phyloP scores from a whole-genome alignment of 1,140 invertebrate genomes.

The Phymastichus coffea region DNA sequence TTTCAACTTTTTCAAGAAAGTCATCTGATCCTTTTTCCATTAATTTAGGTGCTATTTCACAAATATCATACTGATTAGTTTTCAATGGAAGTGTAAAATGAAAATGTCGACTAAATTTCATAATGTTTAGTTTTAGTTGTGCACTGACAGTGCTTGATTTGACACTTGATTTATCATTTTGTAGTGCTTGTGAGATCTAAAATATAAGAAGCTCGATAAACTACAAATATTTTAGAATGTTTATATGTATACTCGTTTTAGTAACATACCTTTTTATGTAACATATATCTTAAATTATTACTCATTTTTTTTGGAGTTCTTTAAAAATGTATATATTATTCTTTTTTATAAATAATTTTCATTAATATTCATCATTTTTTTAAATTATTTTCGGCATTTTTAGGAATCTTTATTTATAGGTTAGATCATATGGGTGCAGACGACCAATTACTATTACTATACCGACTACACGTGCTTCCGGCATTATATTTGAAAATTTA shows the following conservation, averaged over 20 bases:
- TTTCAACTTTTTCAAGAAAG: conserved; percentile 29
- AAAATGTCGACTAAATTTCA: conserved; percentile 30
- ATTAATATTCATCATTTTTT: too few species aligned
- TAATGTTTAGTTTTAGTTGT: conserved; percentile 28
- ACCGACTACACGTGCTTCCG: conserved; percentile 1
- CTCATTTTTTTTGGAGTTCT: conserved; percentile 36
- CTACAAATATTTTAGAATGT: too few species aligned
- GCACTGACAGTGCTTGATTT: conserved; percentile 16
- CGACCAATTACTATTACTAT: too few species aligned
- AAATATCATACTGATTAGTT: conserved; percentile 33
- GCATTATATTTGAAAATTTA: too few species aligned
- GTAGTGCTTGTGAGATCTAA: conserved; percentile 31
- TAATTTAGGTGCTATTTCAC: conserved; percentile 25
- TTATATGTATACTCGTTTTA: too few species aligned
- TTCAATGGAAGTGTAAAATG: conserved; percentile 36
- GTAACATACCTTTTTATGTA: conserved; percentile 34
- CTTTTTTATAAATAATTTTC: too few species aligned
- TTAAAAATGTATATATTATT: too few species aligned
- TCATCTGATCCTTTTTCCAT: conserved; percentile 15
- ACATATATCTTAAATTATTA: conserved; percentile 27
- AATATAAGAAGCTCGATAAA: too few species aligned
- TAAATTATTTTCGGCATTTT: too few species aligned
- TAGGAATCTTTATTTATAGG: too few species aligned
- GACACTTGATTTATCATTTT: conserved; percentile 18
- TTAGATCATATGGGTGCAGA: too few species aligned